phyloP scores from a whole-genome alignment of 2,113 vertebrate genomes.

The Lota lota region DNA sequence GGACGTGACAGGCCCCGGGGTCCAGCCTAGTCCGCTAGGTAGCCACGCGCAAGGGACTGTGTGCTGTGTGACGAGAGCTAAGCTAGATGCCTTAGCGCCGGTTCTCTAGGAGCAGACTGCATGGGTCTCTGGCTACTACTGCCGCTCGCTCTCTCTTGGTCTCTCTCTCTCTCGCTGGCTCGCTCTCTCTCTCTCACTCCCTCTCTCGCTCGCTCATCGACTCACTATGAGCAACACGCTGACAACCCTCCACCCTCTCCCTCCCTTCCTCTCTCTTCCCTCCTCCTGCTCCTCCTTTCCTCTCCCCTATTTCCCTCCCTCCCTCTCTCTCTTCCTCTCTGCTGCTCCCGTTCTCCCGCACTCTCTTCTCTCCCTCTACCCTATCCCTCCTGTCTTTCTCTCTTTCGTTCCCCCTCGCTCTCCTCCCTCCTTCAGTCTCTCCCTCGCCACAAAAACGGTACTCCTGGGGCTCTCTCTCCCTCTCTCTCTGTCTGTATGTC shows the following conservation, averaged over 20 bases:
- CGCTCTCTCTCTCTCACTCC: slow-evolving; percentile 23
- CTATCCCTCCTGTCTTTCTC: slow-evolving; percentile 4
- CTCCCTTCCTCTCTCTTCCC: slow-evolving; percentile 3
- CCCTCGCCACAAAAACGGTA: slow-evolving; percentile 6
- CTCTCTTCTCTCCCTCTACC: slow-evolving; percentile 24
- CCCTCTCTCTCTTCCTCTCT: slow-evolving; percentile 3
- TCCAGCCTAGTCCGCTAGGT: slow-evolving; percentile 25
- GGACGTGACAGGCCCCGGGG: too few relatives aligned
- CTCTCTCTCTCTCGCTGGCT: slow-evolving; percentile 29
- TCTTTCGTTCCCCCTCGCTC: slow-evolving; percentile 20
- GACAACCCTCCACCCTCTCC: not conserved
- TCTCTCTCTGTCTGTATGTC: too few relatives aligned
- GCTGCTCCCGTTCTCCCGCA: slow-evolving; percentile 2
- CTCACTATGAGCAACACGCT: not conserved
- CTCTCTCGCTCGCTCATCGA: slow-evolving; percentile 9
- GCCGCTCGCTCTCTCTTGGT: too few relatives aligned
- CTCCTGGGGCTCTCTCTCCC: too few relatives aligned
- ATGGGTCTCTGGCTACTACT: slow-evolving; percentile 43
- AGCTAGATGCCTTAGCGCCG: not conserved
- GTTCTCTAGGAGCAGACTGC: slow-evolving; percentile 20
- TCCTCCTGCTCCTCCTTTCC: slow-evolving; percentile 31
- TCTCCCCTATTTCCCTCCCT: slow-evolving; percentile 16
- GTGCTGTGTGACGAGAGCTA: not conserved
- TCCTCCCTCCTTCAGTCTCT: slow-evolving; percentile 30
- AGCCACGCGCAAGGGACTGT: slow-evolving; percentile 16